phyloP scores from a whole-genome alignment of 30 jellyfish, hydroid and myxozoan species.

The Hydra vulgaris region DNA sequence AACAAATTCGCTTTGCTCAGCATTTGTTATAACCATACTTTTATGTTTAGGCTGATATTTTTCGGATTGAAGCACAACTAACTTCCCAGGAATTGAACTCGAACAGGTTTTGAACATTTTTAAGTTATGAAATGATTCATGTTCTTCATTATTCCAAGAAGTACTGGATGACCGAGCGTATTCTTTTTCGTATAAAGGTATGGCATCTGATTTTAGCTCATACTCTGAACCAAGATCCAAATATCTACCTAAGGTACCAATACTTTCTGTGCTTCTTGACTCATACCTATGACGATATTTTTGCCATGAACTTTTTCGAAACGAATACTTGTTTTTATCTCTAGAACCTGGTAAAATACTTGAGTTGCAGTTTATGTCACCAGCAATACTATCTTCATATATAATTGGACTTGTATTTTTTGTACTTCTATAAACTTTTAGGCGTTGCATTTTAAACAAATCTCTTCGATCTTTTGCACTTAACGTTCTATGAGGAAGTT shows the following conservation, averaged over 20 bases:
- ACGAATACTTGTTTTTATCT: not conserved
- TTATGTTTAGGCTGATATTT: not conserved
- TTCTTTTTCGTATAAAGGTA: not conserved
- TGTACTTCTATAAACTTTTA: not conserved
- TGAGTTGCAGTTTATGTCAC: not conserved
- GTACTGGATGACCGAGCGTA: not conserved
- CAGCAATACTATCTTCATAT: not conserved
- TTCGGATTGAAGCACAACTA: not conserved
- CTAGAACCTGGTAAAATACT: not conserved
- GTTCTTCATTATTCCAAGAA: not conserved
- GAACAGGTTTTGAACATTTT: not conserved
- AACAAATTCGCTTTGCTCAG: not conserved
- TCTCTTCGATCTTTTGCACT: not conserved
- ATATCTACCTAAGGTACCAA: constrained; percentile 5
- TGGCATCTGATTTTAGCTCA: not conserved
- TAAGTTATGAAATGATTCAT: not conserved
- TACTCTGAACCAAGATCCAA: constrained; percentile 19
- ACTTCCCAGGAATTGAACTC: not conserved
- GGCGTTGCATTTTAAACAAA: not conserved
- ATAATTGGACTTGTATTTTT: not conserved
- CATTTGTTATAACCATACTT: not conserved
- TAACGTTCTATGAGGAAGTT: not conserved
- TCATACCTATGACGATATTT: not conserved
- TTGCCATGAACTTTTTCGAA: not conserved
- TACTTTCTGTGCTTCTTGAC: constrained; percentile 7